Evolutionary conservation across 2,888 invertebrate genomes (phyloP).

Genomic region (Ophion obscuratus): DNA sequence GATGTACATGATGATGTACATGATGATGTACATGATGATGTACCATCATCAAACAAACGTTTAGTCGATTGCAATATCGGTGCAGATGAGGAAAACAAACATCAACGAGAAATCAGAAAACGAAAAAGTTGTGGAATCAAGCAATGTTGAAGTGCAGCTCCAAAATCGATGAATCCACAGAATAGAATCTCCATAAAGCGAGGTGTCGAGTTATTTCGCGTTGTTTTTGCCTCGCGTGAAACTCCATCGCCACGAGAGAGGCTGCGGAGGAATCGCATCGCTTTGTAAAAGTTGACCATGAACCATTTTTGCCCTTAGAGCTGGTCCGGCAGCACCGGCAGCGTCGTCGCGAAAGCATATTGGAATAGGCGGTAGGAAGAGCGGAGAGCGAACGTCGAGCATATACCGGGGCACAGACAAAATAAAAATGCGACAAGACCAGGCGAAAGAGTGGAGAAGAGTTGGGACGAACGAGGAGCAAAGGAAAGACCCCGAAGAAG

Average conservation of each 20-base stretch:
- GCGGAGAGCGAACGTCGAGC: conserved; percentile 40
- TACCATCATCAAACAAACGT: conserved; percentile 72
- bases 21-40: too few species aligned
- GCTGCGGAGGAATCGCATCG: conserved; percentile 70
- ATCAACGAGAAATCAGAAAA: conserved; percentile 29
- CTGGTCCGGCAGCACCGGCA: conserved; percentile 68
- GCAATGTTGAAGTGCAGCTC: conserved; percentile 14
- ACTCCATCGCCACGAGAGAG: conserved; percentile 70
- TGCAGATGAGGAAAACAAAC: conserved; percentile 29
- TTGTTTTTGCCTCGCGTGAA: conserved; percentile 49
- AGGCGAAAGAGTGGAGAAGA: conserved; percentile 66
- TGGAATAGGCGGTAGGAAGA: conserved; percentile 45
- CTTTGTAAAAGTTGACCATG: conserved; percentile 73
- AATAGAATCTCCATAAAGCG: conserved; percentile 38
- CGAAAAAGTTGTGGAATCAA: conserved; percentile 20
- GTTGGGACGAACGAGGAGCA: conserved; percentile 59
- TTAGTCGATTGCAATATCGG: conserved; percentile 70
- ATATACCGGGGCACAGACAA: conserved; percentile 78
- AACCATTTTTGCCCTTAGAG: conserved; percentile 80
- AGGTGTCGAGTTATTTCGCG: conserved; percentile 46
- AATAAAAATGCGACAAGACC: conserved; percentile 78
- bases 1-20: too few species aligned
- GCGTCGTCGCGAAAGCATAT: conserved; percentile 60
- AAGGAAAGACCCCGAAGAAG: conserved; percentile 45
- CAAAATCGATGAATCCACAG: background rate